A percentile compares a stretch with the other conserved stretches of the same genome.
Evolutionary conservation across 2,113 vertebrate species (phyloP).

Genomic region (Maccullochella peelii): DNA sequence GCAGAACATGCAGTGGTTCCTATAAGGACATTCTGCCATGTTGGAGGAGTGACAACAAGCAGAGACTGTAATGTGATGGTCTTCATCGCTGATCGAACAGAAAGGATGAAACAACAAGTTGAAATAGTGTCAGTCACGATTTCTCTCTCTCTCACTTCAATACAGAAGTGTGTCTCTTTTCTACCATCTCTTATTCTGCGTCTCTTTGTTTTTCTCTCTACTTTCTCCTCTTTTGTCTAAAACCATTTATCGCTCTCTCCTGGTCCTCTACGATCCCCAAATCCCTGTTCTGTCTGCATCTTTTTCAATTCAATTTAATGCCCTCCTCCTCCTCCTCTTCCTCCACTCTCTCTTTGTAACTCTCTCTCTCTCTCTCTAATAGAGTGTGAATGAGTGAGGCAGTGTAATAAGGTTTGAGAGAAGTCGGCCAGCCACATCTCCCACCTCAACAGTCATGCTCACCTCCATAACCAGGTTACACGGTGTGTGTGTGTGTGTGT

Average conservation of each 20-base stretch:
- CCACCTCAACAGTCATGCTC: slow-evolving; percentile 57
- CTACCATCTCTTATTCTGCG: background rate
- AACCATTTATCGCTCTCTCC: background rate
- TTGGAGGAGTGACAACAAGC: too few relatives aligned
- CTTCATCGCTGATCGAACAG: too few relatives aligned
- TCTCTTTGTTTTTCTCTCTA: background rate
- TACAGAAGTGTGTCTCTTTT: background rate
- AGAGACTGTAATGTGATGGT: too few relatives aligned
- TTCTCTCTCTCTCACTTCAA: too few relatives aligned
- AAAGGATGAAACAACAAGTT: too few relatives aligned
- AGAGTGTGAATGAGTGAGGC: slow-evolving; percentile 16
- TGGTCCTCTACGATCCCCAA: background rate
- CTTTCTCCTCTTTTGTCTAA: background rate
- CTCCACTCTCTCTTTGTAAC: background rate
- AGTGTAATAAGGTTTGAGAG: slow-evolving; percentile 46
- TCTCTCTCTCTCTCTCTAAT: slow-evolving; percentile 19
- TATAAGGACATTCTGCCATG: too few relatives aligned
- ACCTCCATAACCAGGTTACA: slow-evolving; percentile 47
- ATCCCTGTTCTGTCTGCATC: background rate
- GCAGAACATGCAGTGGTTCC: too few relatives aligned
- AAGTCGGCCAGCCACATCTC: slow-evolving; percentile 9
- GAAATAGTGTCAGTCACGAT: too few relatives aligned
- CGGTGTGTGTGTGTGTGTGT: background rate
- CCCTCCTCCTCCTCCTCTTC: background rate
- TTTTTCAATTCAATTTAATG: background rate